Evolutionary conservation across 2,888 invertebrate genomes (phyloP), one percentile per base, ranked within the genome.

Genomic region (Caenorhabditis sp.): DNA sequence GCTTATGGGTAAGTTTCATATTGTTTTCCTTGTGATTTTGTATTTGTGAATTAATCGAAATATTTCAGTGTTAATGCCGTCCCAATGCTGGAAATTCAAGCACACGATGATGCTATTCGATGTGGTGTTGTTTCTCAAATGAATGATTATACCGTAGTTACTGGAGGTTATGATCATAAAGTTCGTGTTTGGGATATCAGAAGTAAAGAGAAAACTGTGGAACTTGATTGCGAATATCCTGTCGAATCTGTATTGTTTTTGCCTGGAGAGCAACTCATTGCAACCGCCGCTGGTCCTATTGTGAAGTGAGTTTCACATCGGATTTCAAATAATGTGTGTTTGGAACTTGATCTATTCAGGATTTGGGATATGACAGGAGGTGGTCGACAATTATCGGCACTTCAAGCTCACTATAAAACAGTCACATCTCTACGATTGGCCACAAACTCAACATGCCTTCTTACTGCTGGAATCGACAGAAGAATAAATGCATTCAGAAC

Each of bases 401-500:
- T 97, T 77, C 93, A 93, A 1, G 93, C 94, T 83, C 97, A 99
- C 89, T 95, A 96, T 89, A 97, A 97, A 90, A 95, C 96, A 0
- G 92, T 97, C 0, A 97, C 95, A 0, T 93, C 93, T 78, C 88
- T 97, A 59, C 90, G 92, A 78, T 91, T 96, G 73, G 93, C 93
- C 26, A 70, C 75, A 54, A 92, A 93, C 86, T 93, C 93, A 26
- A 93, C 92, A 77, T 91, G 94, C 84, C 90, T 97, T 23, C 89
- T 97, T 83, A 95, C 96, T 0, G 94, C 93, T 0, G 94, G 95
- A 2, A 90, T 97, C 66, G 97, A 99, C 89, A 92, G 94, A 76
- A 64, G 84, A 36, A 71, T 85, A 36, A 85, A 85, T 63, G 80
- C 84, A 8, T 77, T 83, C 67, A 72, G 77, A 53, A 73, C 81